Conservation (phyloP, 2,113 vertebrate species). For the Catagonus wagneri region DNA sequence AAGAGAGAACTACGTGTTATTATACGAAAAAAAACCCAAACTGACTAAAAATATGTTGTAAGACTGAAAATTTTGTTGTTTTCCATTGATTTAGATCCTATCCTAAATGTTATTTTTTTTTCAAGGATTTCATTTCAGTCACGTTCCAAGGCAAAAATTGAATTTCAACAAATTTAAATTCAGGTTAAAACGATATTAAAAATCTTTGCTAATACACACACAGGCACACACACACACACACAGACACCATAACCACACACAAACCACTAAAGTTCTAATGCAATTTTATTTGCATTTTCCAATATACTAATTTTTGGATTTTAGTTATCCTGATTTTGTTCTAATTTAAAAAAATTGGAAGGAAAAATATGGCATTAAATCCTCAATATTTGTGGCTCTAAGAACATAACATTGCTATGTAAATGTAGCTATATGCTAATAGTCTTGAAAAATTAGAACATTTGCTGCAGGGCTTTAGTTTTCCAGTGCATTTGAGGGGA, state of each 20-base stretch:
- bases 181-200: background rate
- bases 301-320: constrained; percentile 2
- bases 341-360: background rate
- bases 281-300: background rate
- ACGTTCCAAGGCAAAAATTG: background rate
- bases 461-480: background rate
- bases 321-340: constrained; percentile 62
- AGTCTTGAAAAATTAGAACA: background rate
- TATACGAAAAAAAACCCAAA: too few relatives aligned
- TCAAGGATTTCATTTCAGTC: background rate
- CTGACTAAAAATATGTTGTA: background rate
- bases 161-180: background rate
- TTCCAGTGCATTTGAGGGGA: background rate
- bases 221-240: background rate
- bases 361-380: background rate
- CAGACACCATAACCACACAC: background rate
- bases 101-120: background rate
- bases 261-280: background rate
- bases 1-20: too few relatives aligned
- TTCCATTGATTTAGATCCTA: background rate
- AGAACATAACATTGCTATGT: background rate
- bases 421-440: background rate
- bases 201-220: background rate
- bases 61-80: background rate
- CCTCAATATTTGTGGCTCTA: background rate